Base-by-base conservation (phyloP, 30 jellyfish, hydroid and myxozoan species). In the Nemopilema nomurai region DNA sequence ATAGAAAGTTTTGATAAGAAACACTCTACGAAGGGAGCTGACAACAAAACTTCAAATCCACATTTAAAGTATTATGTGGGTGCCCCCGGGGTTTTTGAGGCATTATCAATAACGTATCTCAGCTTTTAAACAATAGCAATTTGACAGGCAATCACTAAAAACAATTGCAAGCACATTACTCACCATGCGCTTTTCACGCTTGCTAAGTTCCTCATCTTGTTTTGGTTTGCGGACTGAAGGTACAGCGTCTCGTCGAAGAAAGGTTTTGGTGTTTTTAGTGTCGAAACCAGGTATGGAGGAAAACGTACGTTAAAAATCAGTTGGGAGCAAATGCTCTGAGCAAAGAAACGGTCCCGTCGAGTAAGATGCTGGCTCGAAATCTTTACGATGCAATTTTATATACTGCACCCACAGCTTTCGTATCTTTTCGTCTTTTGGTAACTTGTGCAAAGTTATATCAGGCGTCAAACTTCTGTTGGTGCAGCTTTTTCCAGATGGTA, bases 301-400 rank as follows among this genome's bases (percentile, higher is more conserved):
- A 64, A 0, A 64, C 74, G 23, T 69, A 25, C 83, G 33, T 41
- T 6, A 18, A 28, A 73, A 73, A 41, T 73, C 83, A 30, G 83
- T 33, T 30, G 67, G 41, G 33, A 28, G 28, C n/a, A 73, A 73
- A 73, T 73, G 83, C 69, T 28, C 83, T 73, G 83, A 73, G 69
- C 83, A 73, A 31, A 73, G 57, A 20, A 64, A 64, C 28, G 74
- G 74, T n/a, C 74, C 74, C 28, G 83, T 31, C 21, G 83, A 28
- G 57, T 1, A 73, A 17, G 67, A 28, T 20, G 69, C 20, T 29
- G 67, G 68, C 23, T 73, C 50, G 69, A 73, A 73, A 41, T 41
- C 83, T 18, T 18, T 64, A 21, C 70, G 71, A 49, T 73, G 83
- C 50, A 23, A 64, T 0, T 41, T 30, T 41, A 73, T 49, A 49